Conservation (phyloP, 1,140 invertebrate species). For the Lordiphosa stackelbergi region DNA sequence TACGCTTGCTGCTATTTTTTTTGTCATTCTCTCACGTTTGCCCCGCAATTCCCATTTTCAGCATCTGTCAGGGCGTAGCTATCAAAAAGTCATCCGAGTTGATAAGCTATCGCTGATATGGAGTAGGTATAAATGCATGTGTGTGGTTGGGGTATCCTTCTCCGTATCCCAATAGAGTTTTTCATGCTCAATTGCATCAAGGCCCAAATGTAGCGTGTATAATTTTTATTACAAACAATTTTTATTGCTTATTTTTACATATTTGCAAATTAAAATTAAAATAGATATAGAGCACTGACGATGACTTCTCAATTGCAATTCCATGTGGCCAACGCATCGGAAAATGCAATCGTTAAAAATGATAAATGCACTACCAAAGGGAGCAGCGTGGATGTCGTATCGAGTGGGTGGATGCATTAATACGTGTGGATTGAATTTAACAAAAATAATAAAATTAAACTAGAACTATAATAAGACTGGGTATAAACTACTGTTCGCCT, state of each 20-base stretch:
- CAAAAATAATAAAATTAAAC: too few species aligned
- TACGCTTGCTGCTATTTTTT: slow-evolving; percentile 27
- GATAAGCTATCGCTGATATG: slow-evolving; percentile 53
- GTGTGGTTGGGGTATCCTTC: slow-evolving; percentile 3
- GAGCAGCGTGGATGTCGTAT: neutral
- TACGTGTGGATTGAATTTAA: too few species aligned
- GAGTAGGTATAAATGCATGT: neutral
- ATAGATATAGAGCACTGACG: slow-evolving; percentile 2
- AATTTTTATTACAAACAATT: slow-evolving; percentile 73
- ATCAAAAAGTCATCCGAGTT: slow-evolving; percentile 61
- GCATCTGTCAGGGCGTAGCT: slow-evolving; percentile 37
- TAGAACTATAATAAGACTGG: too few species aligned
- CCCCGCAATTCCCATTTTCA: slow-evolving; percentile 30
- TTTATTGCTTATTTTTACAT: slow-evolving; percentile 39
- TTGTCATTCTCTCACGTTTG: slow-evolving; percentile 5
- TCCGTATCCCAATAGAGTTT: slow-evolving; percentile 16
- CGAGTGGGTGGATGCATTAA: too few species aligned
- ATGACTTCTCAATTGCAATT: slow-evolving; percentile 20
- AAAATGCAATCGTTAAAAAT: slow-evolving; percentile 67
- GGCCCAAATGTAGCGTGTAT: slow-evolving; percentile 70
- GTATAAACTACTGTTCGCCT: too few species aligned
- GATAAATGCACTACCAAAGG: slow-evolving; percentile 40
- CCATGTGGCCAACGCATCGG: slow-evolving; percentile 43
- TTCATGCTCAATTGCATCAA: slow-evolving; percentile 59
- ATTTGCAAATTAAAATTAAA: slow-evolving; percentile 33